Evolutionary conservation across 1,140 invertebrate species (phyloP).

Genomic region (Carcinoscorpius rotundicauda): DNA sequence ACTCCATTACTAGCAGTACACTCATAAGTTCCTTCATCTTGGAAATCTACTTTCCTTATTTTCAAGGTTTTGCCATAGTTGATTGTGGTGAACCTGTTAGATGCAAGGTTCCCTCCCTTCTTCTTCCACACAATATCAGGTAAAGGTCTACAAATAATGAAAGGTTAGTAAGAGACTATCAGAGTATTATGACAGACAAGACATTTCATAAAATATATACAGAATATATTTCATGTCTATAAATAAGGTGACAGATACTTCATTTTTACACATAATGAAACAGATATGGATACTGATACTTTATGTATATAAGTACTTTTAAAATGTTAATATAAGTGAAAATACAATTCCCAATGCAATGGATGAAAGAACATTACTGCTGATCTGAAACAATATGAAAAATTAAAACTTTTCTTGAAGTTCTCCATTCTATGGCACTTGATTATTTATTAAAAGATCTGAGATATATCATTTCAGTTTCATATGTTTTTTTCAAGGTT

Average conservation of each 20-base stretch:
- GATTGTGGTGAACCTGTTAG: constrained; percentile 55
- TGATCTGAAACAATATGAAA: too few relatives aligned
- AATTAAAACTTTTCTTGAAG: too few relatives aligned
- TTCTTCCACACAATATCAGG: constrained; percentile 58
- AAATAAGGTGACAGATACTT: neutral
- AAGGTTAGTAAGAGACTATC: constrained; percentile 21
- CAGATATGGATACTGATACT: constrained; percentile 1
- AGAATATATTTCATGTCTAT: neutral
- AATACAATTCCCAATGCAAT: too few relatives aligned
- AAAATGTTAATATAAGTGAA: too few relatives aligned
- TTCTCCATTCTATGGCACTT: too few relatives aligned
- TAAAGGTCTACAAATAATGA: constrained; percentile 38
- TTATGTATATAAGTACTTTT: too few relatives aligned
- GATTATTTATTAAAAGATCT: too few relatives aligned
- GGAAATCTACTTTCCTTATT: constrained; percentile 68
- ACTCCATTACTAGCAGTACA: constrained; percentile 86
- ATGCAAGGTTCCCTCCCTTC: constrained; percentile 41
- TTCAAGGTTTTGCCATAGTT: constrained; percentile 87
- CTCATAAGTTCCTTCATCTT: constrained; percentile 75
- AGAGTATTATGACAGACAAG: neutral
- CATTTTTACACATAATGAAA: neutral
- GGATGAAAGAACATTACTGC: too few relatives aligned
- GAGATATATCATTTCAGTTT: too few relatives aligned
- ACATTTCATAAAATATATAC: neutral
- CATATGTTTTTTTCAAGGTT: too few relatives aligned